These are phyloP conservation scores for Dendrolimus pini DNA, from an alignment of 2,888 invertebrate species.

Conservation along the genomic window DNA sequence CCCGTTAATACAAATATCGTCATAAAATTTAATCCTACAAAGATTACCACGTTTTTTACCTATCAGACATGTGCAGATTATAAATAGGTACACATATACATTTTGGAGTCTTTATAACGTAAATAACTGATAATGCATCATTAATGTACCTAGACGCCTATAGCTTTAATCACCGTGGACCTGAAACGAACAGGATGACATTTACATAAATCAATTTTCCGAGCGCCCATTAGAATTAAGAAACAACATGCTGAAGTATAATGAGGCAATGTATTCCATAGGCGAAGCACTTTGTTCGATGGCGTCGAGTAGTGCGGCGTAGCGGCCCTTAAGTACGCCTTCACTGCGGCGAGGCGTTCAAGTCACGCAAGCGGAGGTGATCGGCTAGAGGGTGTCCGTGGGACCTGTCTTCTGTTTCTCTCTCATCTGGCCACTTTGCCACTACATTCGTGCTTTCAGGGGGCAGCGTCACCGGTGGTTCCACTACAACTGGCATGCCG, in stretches of 20 bases:
- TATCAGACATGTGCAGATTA: neutral
- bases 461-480: constrained; percentile 61
- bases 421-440: constrained; percentile 61
- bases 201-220: constrained; percentile 21
- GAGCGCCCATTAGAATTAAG: constrained; percentile 40
- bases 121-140: neutral
- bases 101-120: neutral
- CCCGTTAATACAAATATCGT: neutral
- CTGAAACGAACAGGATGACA: neutral
- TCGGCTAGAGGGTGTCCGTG: constrained; percentile 49
- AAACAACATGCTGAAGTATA: constrained; percentile 38
- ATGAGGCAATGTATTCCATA: constrained; percentile 42
- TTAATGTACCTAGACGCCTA: neutral
- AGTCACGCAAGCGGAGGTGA: constrained; percentile 51
- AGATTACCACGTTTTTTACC: neutral
- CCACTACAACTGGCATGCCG: constrained; percentile 54
- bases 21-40: neutral
- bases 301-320: constrained; percentile 16
- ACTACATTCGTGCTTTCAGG: constrained; percentile 49
- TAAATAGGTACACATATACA: neutral
- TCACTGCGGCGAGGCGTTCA: constrained; percentile 57
- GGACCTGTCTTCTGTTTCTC: constrained; percentile 21
- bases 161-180: neutral
- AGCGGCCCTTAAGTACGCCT: constrained; percentile 10
- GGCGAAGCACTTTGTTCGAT: constrained; percentile 45